Conservation (phyloP, 1,140 invertebrate genomes). For the Eufriesea mexicana region DNA sequence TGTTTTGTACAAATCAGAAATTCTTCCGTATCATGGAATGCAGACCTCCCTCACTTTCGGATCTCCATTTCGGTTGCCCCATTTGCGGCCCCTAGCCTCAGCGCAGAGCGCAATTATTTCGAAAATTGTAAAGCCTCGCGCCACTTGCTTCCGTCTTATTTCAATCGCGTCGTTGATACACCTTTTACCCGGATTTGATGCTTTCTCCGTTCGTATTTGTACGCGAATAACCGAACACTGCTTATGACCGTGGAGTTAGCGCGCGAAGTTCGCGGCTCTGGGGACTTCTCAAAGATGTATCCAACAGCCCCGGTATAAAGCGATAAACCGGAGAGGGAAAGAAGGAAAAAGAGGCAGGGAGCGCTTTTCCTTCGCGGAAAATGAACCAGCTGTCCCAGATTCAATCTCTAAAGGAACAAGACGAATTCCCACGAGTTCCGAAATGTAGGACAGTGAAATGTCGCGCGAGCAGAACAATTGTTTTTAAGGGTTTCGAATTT, state of each 20-base stretch:
- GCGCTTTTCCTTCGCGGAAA: conserved; percentile 43
- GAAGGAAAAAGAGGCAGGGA: neutral
- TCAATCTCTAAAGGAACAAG: conserved; percentile 47
- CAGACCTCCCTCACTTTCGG: too few relatives aligned
- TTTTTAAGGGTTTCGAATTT: conserved; percentile 34
- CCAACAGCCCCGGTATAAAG: conserved; percentile 23
- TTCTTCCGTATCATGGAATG: too few relatives aligned
- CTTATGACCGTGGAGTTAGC: conserved; percentile 11
- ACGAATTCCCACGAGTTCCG: conserved; percentile 37
- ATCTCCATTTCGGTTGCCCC: too few relatives aligned
- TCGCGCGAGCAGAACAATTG: conserved; percentile 29
- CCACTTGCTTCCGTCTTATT: neutral
- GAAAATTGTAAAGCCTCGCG: neutral
- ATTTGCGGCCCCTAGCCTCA: neutral
- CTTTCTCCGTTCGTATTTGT: neutral
- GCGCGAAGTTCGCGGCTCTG: neutral
- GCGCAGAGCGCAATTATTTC: neutral
- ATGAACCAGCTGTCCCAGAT: conserved; percentile 47
- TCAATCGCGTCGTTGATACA: too few relatives aligned
- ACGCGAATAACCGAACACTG: conserved; percentile 2
- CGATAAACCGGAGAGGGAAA: conserved; percentile 19
- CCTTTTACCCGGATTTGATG: neutral
- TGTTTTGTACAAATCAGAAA: too few relatives aligned
- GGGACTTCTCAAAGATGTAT: conserved; percentile 37
- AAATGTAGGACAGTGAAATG: conserved; percentile 40